phyloP scores from a whole-genome alignment of 2,113 vertebrate species.

The Ctenomys sociabilis region DNA sequence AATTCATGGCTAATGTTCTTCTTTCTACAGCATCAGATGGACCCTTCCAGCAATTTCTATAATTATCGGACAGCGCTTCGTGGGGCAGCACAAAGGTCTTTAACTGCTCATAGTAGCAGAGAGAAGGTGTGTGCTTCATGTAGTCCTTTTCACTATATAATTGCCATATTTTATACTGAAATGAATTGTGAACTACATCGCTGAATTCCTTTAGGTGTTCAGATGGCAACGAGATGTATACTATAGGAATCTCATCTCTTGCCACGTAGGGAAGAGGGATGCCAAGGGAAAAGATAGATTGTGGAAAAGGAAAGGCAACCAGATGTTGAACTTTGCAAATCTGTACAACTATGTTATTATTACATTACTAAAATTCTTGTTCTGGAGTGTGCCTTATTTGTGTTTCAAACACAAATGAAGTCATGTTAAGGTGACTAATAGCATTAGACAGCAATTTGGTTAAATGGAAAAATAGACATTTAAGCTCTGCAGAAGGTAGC shows the following conservation, averaged over 20 bases:
- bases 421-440: conserved; percentile 55
- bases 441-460: conserved; percentile 46
- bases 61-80: conserved; percentile 96
- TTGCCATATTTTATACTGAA: background rate
- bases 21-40: no score
- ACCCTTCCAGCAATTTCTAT: no score
- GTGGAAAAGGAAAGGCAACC: background rate
- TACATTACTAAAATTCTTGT: background rate
- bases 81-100: conserved; percentile 93
- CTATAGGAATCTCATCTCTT: background rate
- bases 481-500: conserved; percentile 48
- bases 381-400: background rate
- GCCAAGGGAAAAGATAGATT: background rate
- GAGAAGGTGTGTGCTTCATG: conserved; percentile 90
- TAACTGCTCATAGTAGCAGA: conserved; percentile 94
- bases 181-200: no score
- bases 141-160: background rate
- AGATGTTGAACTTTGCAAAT: background rate
- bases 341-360: background rate
- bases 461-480: conserved; percentile 63
- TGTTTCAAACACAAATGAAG: conserved; percentile 45
- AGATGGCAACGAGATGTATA: background rate
- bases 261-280: background rate
- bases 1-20: no score
- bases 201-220: background rate